Percentiles rank a stretch among this genome's conserved stretches.
phyloP scores from a whole-genome alignment of 2,797 vertebrate genomes.

The Echiichthys vipera region DNA sequence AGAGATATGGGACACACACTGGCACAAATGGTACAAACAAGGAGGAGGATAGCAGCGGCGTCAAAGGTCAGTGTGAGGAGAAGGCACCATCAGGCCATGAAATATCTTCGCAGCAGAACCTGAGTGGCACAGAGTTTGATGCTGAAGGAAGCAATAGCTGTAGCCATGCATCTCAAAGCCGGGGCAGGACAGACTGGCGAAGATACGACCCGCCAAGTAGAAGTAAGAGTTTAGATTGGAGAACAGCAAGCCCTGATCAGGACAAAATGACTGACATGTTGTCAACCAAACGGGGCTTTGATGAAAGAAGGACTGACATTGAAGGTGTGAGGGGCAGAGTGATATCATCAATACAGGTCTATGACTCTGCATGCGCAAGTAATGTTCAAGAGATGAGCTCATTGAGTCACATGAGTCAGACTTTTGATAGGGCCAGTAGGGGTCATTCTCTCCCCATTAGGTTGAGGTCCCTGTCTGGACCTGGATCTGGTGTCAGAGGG shows the following conservation, averaged over 20 bases:
- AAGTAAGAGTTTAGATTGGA: constrained; percentile 80
- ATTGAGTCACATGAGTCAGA: constrained; percentile 1
- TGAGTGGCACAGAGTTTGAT: constrained; percentile 36
- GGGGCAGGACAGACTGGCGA: constrained; percentile 61
- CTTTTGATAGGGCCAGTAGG: constrained; percentile 43
- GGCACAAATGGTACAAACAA: constrained; percentile 17
- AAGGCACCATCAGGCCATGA: constrained; percentile 24
- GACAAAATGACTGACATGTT: constrained; percentile 2
- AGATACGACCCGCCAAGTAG: constrained; percentile 45
- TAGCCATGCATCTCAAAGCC: constrained; percentile 25
- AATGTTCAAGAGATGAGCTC: constrained; percentile 21
- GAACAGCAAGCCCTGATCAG: constrained; percentile 34
- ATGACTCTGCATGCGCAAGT: constrained; percentile 24
- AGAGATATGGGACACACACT: background rate
- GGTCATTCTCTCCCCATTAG: constrained; percentile 75
- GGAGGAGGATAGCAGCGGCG: constrained; percentile 20
- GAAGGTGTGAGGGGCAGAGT: constrained; percentile 14
- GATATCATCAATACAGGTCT: constrained; percentile 36
- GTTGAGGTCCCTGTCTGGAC: constrained; percentile 52
- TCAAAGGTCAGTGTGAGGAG: constrained; percentile 38
- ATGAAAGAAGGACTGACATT: constrained; percentile 26
- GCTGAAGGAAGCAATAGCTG: constrained; percentile 27
- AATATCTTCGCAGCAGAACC: constrained; percentile 24
- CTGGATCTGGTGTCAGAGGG: constrained; percentile 24
- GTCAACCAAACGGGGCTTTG: constrained; percentile 39